A percentile compares a stretch with the other conserved stretches of the same genome.
These are phyloP conservation scores for Embidobia sp. DNA, from an alignment of 2,888 invertebrate species.

Conservation along the genomic window DNA sequence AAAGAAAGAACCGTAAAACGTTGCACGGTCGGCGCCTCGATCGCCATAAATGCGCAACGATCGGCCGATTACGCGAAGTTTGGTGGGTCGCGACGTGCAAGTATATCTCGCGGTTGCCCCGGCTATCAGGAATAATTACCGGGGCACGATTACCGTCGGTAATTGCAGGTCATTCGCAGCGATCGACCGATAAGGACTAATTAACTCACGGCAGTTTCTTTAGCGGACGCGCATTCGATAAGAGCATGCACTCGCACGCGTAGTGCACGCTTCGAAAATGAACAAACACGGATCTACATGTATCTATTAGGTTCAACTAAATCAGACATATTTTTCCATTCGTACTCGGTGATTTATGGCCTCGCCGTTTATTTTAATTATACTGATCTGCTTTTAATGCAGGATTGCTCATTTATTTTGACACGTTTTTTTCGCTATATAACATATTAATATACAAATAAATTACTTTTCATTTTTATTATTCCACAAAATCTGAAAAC, in stretches of 20 bases:
- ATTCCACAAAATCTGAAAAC: too few species aligned
- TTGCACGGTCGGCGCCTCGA: slow-evolving; percentile 53
- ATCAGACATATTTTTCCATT: too few species aligned
- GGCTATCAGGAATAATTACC: slow-evolving; percentile 63
- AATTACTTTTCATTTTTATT: too few species aligned
- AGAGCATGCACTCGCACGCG: slow-evolving; percentile 17
- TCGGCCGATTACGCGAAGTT: slow-evolving; percentile 63
- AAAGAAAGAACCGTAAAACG: slow-evolving; percentile 39
- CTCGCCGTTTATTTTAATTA: too few species aligned
- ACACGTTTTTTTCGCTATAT: too few species aligned
- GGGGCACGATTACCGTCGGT: slow-evolving; percentile 62
- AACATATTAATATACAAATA: too few species aligned
- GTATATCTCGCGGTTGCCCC: slow-evolving; percentile 29
- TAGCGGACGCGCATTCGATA: slow-evolving; percentile 19
- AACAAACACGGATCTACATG: background rate
- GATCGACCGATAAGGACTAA: slow-evolving; percentile 69
- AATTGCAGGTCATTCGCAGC: slow-evolving; percentile 68
- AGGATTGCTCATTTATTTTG: too few species aligned
- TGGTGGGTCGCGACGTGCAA: slow-evolving; percentile 46
- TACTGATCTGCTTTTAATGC: too few species aligned
- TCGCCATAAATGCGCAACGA: slow-evolving; percentile 59
- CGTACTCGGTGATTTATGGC: too few species aligned
- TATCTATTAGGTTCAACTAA: background rate
- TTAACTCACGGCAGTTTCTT: slow-evolving; percentile 63
- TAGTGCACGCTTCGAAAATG: background rate